Base-by-base conservation (phyloP, 2,113 vertebrate genomes). In the Ophiodon elongatus region DNA sequence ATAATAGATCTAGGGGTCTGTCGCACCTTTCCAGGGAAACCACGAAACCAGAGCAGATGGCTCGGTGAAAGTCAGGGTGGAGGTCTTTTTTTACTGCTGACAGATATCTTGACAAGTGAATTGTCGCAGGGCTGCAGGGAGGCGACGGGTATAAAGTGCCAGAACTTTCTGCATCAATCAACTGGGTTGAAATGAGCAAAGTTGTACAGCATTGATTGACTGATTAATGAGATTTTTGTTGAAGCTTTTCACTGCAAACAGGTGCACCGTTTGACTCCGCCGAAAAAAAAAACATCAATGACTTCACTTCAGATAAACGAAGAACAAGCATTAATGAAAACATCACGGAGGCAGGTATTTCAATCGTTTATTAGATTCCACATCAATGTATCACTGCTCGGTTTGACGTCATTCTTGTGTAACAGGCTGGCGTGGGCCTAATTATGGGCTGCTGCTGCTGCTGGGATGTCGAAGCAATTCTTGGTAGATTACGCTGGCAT, bases 51-150 rank as follows among this genome's bases (percentile, higher is more conserved):
- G 52, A 31, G 43, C 27, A 67, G 41, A 63, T 84, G 65, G 64
- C 29, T 69, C 33, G 57, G 10, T 50, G 50, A 39, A 65, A 82
- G 60, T 83, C 65, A 70, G 47, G 73, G 33, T 37, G 29, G 31
- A 80, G 63, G 52, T 76, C 31, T 9, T 80, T 74, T 41, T 43
- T 77, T 43, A 25, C 69, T 68, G 45, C 64, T 33, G 70, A 52
- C 68, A 41, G 74, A 74, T 59, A 13, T 43, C 57, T 65, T 80
- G 29, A 85, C 67, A 11, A 19, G 37, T 73, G 73, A 75, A 73
- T 85, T 79, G 50, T 23, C 37, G 67, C 50, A 64, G 10, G 65
- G 43, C 17, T 43, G 13, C 29, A 65, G 17, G 45, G 57, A 31
- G 67, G 11, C 47, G 43, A 29, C 2, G 33, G 17, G 41, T 25